Base-by-base conservation (phyloP, 2,888 invertebrate genomes). In the Chrysotoxum bicinctum region DNA sequence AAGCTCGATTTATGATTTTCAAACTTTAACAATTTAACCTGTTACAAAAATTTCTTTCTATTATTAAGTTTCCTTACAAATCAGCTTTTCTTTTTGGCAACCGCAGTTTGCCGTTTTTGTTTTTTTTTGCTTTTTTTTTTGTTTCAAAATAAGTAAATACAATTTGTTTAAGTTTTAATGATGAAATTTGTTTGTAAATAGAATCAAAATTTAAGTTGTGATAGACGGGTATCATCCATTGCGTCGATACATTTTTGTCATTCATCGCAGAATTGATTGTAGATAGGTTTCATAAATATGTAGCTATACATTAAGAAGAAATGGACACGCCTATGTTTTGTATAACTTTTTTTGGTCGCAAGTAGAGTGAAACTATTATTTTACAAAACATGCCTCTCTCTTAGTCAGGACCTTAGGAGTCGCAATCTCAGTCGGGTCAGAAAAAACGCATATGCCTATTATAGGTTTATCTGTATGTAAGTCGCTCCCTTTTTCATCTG, bases 371-470 rank as follows among this genome's bases (percentile, higher is more conserved):
- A 79, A 84, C 50, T 73, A 77, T 73, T 76, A 21, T 21, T 35
- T 35, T 56, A 64, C 68, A 79, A 73, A 84, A 78, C 26, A 43
- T 54, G 52, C 54, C 66, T 76, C 73, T 81, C 69, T 56, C 69
- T 56, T 37, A 60, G 58, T 37, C 60, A 64, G 64, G 64, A 64
- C 45, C 45, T 64, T 64, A 45, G 30, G 64, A 45, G 43, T 77
- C 77, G 40, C 64, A 56, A 40, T 58, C 73, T 62, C 48, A 73
- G 70, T 76, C 48, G 60, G 80, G 68, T 77, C 69, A 81, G 72
- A 81, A 62, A 85, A 73, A 81, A 72, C 45, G 76, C 70, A 58
- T 72, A 64, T 77, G 85, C 85, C 85, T 85, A 85, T 66, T 56
- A 23, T 50, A 50, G 14, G 21, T 26, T 40, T 66, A 64, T 80